Evolutionary conservation across 2,888 invertebrate genomes (phyloP).

Genomic region (Osmoderma eremita): DNA sequence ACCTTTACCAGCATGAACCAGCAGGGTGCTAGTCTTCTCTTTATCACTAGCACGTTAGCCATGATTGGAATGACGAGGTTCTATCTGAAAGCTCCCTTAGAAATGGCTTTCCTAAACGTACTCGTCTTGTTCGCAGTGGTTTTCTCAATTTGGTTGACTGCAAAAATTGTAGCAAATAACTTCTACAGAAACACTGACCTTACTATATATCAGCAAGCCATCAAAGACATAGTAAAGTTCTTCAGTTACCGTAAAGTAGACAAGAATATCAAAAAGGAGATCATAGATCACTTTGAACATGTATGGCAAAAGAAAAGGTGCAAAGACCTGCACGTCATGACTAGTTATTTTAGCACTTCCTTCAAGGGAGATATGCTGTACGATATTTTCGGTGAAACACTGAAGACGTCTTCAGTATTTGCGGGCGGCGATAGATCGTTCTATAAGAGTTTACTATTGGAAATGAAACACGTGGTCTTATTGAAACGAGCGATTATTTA

Average conservation of each 20-base stretch:
- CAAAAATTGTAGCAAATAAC: slow-evolving; percentile 42
- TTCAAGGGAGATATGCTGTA: slow-evolving; percentile 48
- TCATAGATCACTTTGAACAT: slow-evolving; percentile 50
- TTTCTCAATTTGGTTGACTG: slow-evolving; percentile 34
- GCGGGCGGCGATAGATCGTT: slow-evolving; percentile 42
- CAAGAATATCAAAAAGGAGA: slow-evolving; percentile 44
- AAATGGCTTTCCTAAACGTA: slow-evolving; percentile 27
- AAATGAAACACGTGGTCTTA: slow-evolving; percentile 42
- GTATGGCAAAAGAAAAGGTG: slow-evolving; percentile 48
- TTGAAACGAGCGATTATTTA: slow-evolving; percentile 41
- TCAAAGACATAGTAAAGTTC: slow-evolving; percentile 48
- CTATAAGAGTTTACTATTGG: slow-evolving; percentile 44
- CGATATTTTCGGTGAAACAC: slow-evolving; percentile 43
- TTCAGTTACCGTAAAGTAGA: slow-evolving; percentile 49
- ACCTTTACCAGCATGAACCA: slow-evolving; percentile 20
- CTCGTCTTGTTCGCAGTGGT: slow-evolving; percentile 27
- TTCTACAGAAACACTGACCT: slow-evolving; percentile 43
- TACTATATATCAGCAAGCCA: slow-evolving; percentile 49
- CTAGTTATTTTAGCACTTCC: slow-evolving; percentile 43
- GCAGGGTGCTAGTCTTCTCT: slow-evolving; percentile 22
- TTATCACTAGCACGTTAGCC: slow-evolving; percentile 21
- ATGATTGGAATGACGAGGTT: slow-evolving; percentile 34
- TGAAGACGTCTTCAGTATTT: slow-evolving; percentile 43
- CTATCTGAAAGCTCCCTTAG: slow-evolving; percentile 1
- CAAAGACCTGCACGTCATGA: slow-evolving; percentile 40